Percentiles rank a stretch among this genome's conserved stretches.
Evolutionary conservation across 2,888 invertebrate genomes (phyloP).

Genomic region (Diaperis boleti): DNA sequence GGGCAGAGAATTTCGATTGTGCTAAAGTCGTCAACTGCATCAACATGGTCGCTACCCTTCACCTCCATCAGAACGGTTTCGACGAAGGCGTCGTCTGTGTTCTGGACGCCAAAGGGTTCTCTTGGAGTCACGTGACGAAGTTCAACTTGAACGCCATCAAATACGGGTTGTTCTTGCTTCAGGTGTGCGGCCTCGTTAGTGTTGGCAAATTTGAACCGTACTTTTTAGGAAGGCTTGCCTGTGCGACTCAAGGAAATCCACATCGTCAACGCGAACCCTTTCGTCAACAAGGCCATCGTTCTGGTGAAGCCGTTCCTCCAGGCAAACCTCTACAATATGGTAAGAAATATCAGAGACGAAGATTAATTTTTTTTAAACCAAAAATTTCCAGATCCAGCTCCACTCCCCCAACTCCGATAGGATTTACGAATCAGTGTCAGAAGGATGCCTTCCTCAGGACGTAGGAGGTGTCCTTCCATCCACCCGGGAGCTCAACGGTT

Average conservation of each 20-base stretch:
- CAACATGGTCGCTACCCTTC: slow-evolving; percentile 1
- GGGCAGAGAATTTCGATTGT: slow-evolving; percentile 6
- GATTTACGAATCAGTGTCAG: no score
- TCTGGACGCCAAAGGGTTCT: slow-evolving; percentile 6
- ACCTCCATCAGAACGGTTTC: slow-evolving; percentile 5
- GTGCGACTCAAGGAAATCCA: background rate
- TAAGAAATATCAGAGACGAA: background rate
- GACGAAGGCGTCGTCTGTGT: background rate
- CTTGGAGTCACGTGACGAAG: slow-evolving; percentile 8
- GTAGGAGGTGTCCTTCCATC: background rate
- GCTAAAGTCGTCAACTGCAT: background rate
- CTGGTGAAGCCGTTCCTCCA: background rate
- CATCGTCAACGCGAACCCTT: background rate
- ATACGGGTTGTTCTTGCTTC: background rate
- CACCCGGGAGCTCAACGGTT: no score
- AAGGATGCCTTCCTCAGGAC: background rate
- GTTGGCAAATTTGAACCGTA: no score
- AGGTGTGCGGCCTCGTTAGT: no score
- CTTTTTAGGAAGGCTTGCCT: no score
- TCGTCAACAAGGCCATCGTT: background rate
- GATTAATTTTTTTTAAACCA: background rate
- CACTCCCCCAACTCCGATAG: background rate
- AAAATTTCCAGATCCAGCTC: background rate
- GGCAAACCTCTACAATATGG: background rate
- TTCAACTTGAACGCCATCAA: slow-evolving; percentile 6